Evolutionary conservation across 2,888 invertebrate species (phyloP), one percentile per base, ranked within the genome.

Genomic region (Physocephala rufipes): DNA sequence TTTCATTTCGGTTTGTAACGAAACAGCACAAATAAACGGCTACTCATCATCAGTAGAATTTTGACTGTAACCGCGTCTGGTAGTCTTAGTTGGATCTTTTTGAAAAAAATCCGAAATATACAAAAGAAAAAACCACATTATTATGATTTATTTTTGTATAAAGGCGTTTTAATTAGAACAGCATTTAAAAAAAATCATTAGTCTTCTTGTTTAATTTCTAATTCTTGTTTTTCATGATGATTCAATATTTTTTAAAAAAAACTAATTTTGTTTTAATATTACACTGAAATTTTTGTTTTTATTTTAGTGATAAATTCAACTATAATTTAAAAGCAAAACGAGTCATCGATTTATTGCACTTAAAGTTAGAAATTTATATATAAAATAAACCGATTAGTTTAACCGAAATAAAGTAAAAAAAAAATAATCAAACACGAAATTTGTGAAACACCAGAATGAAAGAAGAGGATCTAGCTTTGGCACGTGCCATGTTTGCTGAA

Each of bases 391-490:
- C 36, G 36, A 36, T 36, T 9, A 36, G 36, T 36, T 36, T 9
- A 36, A 7, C 36, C 4, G 36, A 36, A 36, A 7, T 36, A 9
- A 36, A 53, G 61, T 65, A 53, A 47, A 21, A 47, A 59, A 61
- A 58, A 21, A 67, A 21, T 58, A 45, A 21, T 28, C 55, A 13
- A 45, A 59, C 1, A 55, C 26, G 2, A 30, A 65, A 16, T 51
- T n/a, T 26, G n/a, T 53, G 24, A 16, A 16, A 12, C 19, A n/a
- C 16, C 43, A 81, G 76, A 65, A 91, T 94, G 92, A 91, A 92
- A 86, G 93, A 93, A 85, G 89, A 90, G 82, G 91, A 92, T 83
- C 82, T 94, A 74, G 89, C 90, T 76, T 86, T 93, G 80, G 94
- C 93, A 4, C 90, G 91, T 71, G 92, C 92, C 16, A 76, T 58